Base-by-base conservation (phyloP, 2,113 vertebrate species). In the Orthonyx spaldingii region DNA sequence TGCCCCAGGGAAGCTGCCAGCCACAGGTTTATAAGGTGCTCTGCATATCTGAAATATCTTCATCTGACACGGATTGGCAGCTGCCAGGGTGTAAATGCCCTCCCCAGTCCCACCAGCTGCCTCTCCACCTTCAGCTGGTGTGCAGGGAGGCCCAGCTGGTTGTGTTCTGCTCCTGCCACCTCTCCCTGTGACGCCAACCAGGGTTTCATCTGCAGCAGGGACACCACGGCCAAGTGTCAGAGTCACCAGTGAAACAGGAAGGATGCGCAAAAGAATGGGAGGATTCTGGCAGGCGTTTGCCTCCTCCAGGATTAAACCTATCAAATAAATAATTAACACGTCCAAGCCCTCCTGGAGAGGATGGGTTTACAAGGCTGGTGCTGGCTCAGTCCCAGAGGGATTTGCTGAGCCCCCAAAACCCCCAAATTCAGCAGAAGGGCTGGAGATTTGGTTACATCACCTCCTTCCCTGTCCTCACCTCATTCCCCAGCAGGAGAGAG, bases 301-400 rank as follows among this genome's bases (percentile, higher is more conserved):
- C 32, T 90, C 42, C 71, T 77, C 75, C 83, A 42, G 64, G 33
- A 68, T 84, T 53, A 64, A 95, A 32, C 42, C 56, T 60, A 57
- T 65, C 32, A 68, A 81, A 86, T 94, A 85, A 91, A 91, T 61
- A 89, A 59, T 87, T 56, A 84, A 90, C n/a, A 30, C 16, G 46
- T 28, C 72, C 68, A 27, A 90, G 20, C 32, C 21, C 28, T 93
- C 80, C 92, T 57, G 76, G 49, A 94, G 37, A 90, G 72, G 41
- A 53, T 75, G 69, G 42, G 16, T 96, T 92, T 89, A 53, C 77
- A 66, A 69, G 28, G 24, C 46, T 59, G 65, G 10, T 46, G 52
- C 72, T 85, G 60, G 37, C 74, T 94, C 70, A 68, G 53, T 69
- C 21, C 28, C 9, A 1, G 7, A 44, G 35, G 49, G 82, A 77